phyloP scores from a whole-genome alignment of 2,888 invertebrate species.

The Dexiosoma caninum region DNA sequence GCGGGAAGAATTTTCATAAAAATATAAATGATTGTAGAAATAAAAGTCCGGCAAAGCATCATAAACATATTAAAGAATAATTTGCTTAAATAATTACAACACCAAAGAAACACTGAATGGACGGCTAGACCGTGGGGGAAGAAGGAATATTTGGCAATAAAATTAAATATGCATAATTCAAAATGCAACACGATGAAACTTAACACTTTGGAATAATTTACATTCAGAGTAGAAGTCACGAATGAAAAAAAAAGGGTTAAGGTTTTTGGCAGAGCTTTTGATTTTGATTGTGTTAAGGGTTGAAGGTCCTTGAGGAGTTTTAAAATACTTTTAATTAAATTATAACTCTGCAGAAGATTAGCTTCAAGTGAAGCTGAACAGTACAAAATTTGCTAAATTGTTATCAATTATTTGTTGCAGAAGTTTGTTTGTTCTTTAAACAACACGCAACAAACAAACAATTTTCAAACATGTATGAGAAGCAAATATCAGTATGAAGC shows the following conservation, averaged over 20 bases:
- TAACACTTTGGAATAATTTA: slow-evolving; percentile 53
- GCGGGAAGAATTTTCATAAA: slow-evolving; percentile 26
- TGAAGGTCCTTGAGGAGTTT: slow-evolving; percentile 32
- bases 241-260: slow-evolving; percentile 15
- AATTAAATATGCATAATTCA: slow-evolving; percentile 56
- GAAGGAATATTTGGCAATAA: neutral
- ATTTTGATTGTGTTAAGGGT: neutral
- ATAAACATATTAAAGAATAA: slow-evolving; percentile 77
- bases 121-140: slow-evolving; percentile 14
- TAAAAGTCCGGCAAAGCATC: slow-evolving; percentile 65
- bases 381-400: too few species aligned
- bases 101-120: slow-evolving; percentile 20
- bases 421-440: too few species aligned
- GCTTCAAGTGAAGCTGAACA: too few species aligned
- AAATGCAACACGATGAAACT: slow-evolving; percentile 28
- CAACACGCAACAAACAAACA: too few species aligned
- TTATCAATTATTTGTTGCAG: too few species aligned
- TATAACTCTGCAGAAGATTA: neutral
- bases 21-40: slow-evolving; percentile 16
- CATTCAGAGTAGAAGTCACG: neutral
- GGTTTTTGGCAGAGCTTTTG: neutral
- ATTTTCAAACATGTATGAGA: too few species aligned
- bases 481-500: too few species aligned
- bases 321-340: neutral
- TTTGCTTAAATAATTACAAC: slow-evolving; percentile 72